A percentile compares a stretch with the other conserved stretches of the same genome.
These are phyloP conservation scores for Kradibia gibbosae DNA, from an alignment of 1,140 invertebrate genomes.

Conservation along the genomic window DNA sequence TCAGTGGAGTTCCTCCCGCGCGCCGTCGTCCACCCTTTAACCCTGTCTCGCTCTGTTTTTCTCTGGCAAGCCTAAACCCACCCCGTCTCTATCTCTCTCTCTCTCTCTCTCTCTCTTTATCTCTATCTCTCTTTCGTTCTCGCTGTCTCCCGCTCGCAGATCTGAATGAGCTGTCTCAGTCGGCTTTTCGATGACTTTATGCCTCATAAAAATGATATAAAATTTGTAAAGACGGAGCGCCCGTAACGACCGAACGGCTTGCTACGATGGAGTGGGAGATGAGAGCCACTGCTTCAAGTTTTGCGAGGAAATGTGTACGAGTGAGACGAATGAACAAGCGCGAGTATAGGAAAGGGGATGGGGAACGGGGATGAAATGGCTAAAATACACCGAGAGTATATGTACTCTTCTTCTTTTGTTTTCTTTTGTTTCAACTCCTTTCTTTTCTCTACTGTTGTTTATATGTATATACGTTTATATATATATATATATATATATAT, in stretches of 20 bases:
- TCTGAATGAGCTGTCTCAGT: constrained; percentile 44
- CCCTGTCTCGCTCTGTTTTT: constrained; percentile 31
- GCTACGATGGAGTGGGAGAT: constrained; percentile 60
- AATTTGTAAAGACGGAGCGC: constrained; percentile 71
- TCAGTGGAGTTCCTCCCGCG: not conserved
- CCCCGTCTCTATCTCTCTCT: constrained; percentile 15
- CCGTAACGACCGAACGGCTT: constrained; percentile 67
- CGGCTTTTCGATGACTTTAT: constrained; percentile 71
- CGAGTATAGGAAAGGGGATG: not conserved
- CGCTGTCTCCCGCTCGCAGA: not conserved
- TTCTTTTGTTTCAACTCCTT: not conserved
- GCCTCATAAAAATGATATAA: constrained; percentile 73
- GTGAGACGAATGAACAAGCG: constrained; percentile 46
- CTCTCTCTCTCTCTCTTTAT: constrained; percentile 4
- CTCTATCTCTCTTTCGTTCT: constrained; percentile 6
- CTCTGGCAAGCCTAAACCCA: not conserved
- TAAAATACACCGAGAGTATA: constrained; percentile 46
- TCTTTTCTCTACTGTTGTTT: not conserved
- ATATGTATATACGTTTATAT: constrained; percentile 23
- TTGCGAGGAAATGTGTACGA: constrained; percentile 37
- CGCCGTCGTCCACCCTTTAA: not conserved
- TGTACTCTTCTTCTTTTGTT: not conserved
- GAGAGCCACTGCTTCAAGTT: constrained; percentile 52
- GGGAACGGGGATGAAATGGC: constrained; percentile 34
- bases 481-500: not conserved